Conservation (phyloP, 2,113 vertebrate genomes). For the Sardina pilchardus region DNA sequence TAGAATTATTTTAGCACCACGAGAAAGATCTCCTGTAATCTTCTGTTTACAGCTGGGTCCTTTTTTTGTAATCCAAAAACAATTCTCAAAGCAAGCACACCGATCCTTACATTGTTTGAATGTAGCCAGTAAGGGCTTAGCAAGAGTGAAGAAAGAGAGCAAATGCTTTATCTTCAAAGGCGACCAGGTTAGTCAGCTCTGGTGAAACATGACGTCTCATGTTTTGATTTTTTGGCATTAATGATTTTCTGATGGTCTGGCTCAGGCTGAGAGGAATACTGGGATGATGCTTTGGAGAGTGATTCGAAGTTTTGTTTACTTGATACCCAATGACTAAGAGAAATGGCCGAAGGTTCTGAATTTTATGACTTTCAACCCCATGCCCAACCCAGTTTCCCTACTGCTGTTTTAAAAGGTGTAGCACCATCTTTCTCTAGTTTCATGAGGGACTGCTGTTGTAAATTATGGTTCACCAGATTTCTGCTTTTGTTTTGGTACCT, state of each 20-base stretch:
- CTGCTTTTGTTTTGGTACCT: slow-evolving; percentile 74
- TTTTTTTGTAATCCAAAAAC: slow-evolving; percentile 4
- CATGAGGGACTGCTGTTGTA: slow-evolving; percentile 75
- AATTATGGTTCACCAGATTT: slow-evolving; percentile 78
- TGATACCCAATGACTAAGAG: background rate
- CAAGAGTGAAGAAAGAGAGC: background rate
- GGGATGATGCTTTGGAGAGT: slow-evolving; percentile 17
- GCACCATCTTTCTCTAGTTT: slow-evolving; percentile 42
- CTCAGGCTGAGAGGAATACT: background rate
- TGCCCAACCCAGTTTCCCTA: slow-evolving; percentile 26
- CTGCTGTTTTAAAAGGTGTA: slow-evolving; percentile 46
- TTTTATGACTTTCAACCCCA: slow-evolving; percentile 18
- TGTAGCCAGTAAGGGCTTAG: slow-evolving; percentile 32
- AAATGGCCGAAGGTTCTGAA: background rate
- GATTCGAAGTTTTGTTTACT: background rate
- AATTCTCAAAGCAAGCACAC: slow-evolving; percentile 1
- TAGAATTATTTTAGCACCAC: background rate
- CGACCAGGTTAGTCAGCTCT: slow-evolving; percentile 15
- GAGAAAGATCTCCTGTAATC: background rate
- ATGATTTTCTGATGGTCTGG: slow-evolving; percentile 22
- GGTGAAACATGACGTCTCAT: slow-evolving; percentile 30
- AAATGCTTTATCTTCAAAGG: slow-evolving; percentile 11
- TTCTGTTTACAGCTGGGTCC: background rate
- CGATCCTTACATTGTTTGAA: slow-evolving; percentile 37
- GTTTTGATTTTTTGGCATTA: slow-evolving; percentile 29